Percentiles rank a stretch among this genome's conserved stretches.
These are phyloP conservation scores for Aplocera efformata DNA, from an alignment of 2,888 invertebrate genomes.

Conservation along the genomic window DNA sequence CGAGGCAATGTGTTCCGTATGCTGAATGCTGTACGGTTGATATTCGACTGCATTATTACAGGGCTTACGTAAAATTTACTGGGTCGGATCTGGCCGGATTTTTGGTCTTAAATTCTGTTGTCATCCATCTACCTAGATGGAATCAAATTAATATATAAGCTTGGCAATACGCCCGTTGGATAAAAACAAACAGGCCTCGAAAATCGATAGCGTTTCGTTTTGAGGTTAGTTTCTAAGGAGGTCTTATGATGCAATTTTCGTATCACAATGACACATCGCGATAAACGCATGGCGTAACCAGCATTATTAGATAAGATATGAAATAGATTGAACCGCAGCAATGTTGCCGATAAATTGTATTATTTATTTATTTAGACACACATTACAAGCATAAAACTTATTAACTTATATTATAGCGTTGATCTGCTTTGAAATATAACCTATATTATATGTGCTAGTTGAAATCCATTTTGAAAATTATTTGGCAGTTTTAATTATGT, in stretches of 20 bases:
- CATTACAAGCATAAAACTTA: no score
- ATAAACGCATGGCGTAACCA: no score
- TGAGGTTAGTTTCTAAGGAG: constrained; percentile 6
- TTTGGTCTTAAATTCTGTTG: constrained; percentile 1
- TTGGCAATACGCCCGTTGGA: constrained; percentile 10
- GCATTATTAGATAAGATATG: no score
- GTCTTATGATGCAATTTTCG: constrained; percentile 2
- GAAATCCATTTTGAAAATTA: no score
- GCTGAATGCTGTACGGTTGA: constrained; percentile 9
- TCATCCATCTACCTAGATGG: constrained; percentile 6
- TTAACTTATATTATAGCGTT: no score
- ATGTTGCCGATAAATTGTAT: no score
- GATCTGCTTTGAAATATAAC: no score
- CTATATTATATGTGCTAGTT: no score
- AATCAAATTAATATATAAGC: constrained; percentile 2
- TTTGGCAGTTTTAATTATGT: no score
- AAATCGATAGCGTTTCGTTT: constrained; percentile 14
- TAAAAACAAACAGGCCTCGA: constrained; percentile 13
- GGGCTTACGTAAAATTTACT: constrained; percentile 14
- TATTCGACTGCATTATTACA: constrained; percentile 4
- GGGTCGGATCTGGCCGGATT: neutral
- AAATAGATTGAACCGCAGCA: no score
- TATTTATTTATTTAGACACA: no score
- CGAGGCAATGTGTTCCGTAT: constrained; percentile 11
- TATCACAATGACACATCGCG: neutral